Base-by-base conservation (phyloP, 2,113 vertebrate species). In the Lutjanus erythropterus region DNA sequence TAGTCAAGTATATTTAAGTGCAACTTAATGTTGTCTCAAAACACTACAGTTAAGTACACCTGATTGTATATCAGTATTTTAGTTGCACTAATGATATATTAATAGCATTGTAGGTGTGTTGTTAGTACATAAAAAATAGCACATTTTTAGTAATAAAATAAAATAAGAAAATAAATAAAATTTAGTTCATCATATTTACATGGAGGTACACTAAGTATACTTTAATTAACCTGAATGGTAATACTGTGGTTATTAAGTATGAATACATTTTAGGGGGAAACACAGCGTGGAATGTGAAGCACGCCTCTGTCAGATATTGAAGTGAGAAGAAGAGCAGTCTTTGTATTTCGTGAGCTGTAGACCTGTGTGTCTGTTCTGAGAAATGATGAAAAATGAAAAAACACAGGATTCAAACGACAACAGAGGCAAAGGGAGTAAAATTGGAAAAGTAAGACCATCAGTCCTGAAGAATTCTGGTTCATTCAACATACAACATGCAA, bases 281-380 rank as follows among this genome's bases (percentile, higher is more conserved):
- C 42, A 23, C 4, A n/a, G 35, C 62, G 31, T 60, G 81, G 91
- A 91, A 92, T 93, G 87, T 86, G 82, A 91, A 78, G 86, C 78
- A 89, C 41, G 71, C 62, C 31, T 49, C 10, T 72, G 50, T 56
- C 69, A 86, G 69, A 66, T 82, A 41, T 42, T 62, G 49, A 72
- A 15, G 39, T 50, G 68, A 78, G 49, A 88, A 83, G 71, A 89
- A 87, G 77, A 85, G 60, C 25, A 31, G 53, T 62, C 81, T 87
- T 89, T 92, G 88, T 91, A 29, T 75, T 71, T 68, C 6, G 14
- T 23, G 35, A 64, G 61, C 33, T 60, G 37, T 12, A 41, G 65
- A 25, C 18, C 27, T 52, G 21, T 0, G 14, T 4, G 61, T 71
- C 46, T 23, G 52, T 1, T 21, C 7, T 59, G 55, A 71, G 42